Base-by-base conservation (phyloP, 2,113 vertebrate species). In the Gymnocephalus cernua region DNA sequence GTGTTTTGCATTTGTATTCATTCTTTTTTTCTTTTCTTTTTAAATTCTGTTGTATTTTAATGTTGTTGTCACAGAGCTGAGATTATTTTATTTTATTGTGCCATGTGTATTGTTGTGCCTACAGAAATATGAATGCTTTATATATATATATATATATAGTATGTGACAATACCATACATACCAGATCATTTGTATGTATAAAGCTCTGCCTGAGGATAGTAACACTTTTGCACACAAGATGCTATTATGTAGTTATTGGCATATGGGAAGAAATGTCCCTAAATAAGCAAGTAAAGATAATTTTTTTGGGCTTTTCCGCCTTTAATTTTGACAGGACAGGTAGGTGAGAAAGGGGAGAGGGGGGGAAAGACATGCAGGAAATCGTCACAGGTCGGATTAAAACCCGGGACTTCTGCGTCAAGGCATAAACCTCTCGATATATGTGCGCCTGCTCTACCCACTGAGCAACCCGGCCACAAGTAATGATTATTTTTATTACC, bases 41-140 rank as follows among this genome's bases (percentile, higher is more conserved):
- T 41, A 41, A 41, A 41, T 41, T 54, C 51, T 69, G 41, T 68
- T 35, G 58, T 68, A 7, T 80, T 59, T 72, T 58, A 62, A 69
- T 64, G 61, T 80, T 64, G 61, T 80, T 64, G 3, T 67, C 54
- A 53, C 51, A 61, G 58, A 79, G 80, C 63, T 77, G 29, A 71
- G 53, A 77, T 87, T 66, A 16, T 35, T 76, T 81, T 74, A 61
- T 86, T 88, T 82, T 74, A 72, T 57, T 76, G 87, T 86, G 83
- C 90, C 87, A 91, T 88, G 68, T 75, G 78, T 66, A 81, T 72
- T 23, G 11, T 63, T 68, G 87, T 89, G 85, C 89, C 85, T 85
- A 45, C n/a, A 14, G 57, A 29, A 77, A 82, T 35, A 45, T 74
- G 61, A 84, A 82, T 86, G 74, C n/a, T n/a, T n/a, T n/a, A n/a